Evolutionary conservation across 2,113 vertebrate species (phyloP), one percentile per base, ranked within the genome.

Genomic region (Panthera uncia): DNA sequence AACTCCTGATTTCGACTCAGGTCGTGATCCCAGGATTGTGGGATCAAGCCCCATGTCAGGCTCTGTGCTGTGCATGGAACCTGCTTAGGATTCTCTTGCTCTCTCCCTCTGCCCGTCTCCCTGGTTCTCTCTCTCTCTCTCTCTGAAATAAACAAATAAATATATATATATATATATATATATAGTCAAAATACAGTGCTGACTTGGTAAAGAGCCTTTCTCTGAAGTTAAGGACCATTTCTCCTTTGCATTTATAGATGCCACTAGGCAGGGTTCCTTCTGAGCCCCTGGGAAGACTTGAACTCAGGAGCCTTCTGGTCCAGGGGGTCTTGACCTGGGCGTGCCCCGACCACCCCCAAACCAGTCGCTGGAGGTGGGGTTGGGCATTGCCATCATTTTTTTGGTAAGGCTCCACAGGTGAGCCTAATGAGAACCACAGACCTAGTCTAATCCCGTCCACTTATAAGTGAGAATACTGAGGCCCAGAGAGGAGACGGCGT

Each of bases 161-260:
- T 48, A 50, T 13, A 50, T 50, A 50, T 50, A 50, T 50, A 50
- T 50, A 50, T 50, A 50, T 57, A 57, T 61, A 61, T 61, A 11
- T 41, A 29, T 1, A 27, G 27, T 33, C 21, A 45, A 16, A 74
- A 65, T 57, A 48, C 1, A 31, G 3, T 0, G 0, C 25, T 45
- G 73, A 36, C 3, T 33, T 12, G 3, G 25, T 21, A 33, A 23
- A 2, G 29, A 52, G 18, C 12, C 36, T 12, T 50, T 68, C 31
- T 65, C 65, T 23, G 27, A 45, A 18, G 36, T 38, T 7, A 92
- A 25, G 55, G 7, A 8, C 23, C 18, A 33, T 13, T 74, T 69
- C 52, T 55, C 36, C 41, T 83, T 84, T 76, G 50, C 27, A 9
- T 36, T 65, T 76, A 36, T 61, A 90, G 73, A 81, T 5, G 4